phyloP scores from a whole-genome alignment of 2,888 invertebrate species.

The Caenorhabditis macrosperma region DNA sequence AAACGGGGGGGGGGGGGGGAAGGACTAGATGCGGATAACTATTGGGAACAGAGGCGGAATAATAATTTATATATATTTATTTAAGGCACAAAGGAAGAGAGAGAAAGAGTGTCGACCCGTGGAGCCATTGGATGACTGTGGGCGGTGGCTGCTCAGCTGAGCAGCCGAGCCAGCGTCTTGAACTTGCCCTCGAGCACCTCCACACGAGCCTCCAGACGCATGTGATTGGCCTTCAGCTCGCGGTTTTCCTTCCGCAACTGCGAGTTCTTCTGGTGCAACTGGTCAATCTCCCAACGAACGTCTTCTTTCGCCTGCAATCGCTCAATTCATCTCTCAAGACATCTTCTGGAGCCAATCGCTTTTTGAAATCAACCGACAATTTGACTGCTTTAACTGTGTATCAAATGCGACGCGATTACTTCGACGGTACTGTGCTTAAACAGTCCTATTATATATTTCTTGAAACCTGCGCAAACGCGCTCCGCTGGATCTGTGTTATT shows the following conservation, averaged over 20 bases:
- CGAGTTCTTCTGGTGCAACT: conserved; percentile 75
- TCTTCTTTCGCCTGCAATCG: conserved; percentile 70
- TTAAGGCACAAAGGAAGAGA: conserved; percentile 1
- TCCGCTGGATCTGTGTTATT: no score
- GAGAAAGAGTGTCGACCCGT: conserved; percentile 26
- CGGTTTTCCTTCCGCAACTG: conserved; percentile 75
- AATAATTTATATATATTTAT: conserved; percentile 26
- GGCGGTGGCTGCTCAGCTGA: conserved; percentile 50
- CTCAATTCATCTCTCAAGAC: not conserved
- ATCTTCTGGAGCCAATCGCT: no score
- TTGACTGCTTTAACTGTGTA: no score
- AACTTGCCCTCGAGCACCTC: conserved; percentile 77
- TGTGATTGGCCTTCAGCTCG: conserved; percentile 74
- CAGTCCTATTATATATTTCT: no score
- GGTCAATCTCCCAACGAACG: conserved; percentile 78
- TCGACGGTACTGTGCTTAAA: no score
- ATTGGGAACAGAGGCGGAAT: not conserved
- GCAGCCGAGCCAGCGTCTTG: conserved; percentile 76
- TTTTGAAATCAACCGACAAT: conserved; percentile 7
- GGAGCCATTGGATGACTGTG: not conserved
- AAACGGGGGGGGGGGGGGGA: not conserved
- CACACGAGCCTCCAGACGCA: conserved; percentile 74
- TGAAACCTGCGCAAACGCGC: no score
- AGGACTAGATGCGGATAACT: not conserved
- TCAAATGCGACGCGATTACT: no score